Conservation (phyloP, 2,797 vertebrate genomes). For the Otolemur crassicaudatus region DNA sequence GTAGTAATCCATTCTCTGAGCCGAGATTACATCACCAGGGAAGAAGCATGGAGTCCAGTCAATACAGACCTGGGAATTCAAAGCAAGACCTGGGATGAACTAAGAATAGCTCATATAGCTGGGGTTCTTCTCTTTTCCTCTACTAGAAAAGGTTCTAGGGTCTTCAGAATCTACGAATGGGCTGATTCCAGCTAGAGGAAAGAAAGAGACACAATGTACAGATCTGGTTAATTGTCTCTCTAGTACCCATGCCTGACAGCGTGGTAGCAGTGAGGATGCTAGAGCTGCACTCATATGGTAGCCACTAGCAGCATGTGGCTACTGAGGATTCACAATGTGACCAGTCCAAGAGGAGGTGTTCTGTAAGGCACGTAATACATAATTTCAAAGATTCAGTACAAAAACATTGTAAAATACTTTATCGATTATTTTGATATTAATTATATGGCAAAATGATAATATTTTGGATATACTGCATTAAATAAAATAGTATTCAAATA, state of each 20-base stretch:
- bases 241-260: not conserved
- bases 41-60: not conserved
- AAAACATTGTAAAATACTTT: not conserved
- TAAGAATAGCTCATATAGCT: not conserved
- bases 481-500: not conserved
- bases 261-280: too few relatives aligned
- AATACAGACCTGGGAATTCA: not conserved
- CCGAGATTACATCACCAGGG: not conserved
- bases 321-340: rapidly evolving
- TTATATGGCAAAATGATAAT: not conserved
- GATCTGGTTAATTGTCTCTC: not conserved
- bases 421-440: not conserved
- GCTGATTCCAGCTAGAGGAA: not conserved
- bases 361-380: not conserved
- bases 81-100: not conserved
- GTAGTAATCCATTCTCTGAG: not conserved
- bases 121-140: not conserved
- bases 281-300: not conserved
- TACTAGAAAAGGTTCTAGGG: not conserved
- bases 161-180: not conserved
- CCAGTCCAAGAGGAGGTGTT: not conserved
- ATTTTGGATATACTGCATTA: not conserved
- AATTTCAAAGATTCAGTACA: not conserved
- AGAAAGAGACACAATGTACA: not conserved
- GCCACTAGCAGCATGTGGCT: not conserved